Percentiles rank a stretch among this genome's conserved stretches.
phyloP scores from a whole-genome alignment of 2,113 vertebrate genomes.

The Carettochelys insculpta region DNA sequence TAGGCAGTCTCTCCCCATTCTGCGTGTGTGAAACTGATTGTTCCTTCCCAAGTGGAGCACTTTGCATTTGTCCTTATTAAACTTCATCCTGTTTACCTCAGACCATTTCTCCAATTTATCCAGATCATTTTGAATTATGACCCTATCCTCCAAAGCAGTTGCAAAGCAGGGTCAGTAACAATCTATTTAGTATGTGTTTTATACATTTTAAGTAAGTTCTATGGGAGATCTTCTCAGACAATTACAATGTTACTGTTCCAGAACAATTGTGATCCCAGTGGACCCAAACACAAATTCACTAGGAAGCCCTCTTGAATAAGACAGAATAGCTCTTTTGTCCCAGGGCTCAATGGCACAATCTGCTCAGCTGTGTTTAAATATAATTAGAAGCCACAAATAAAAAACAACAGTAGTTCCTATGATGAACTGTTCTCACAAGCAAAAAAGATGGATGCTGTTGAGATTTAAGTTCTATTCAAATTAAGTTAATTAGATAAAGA shows the following conservation, averaged over 20 bases:
- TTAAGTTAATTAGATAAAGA: neutral
- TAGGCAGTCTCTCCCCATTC: too few species aligned
- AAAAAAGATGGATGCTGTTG: neutral
- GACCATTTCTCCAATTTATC: too few species aligned
- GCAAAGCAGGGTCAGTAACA: neutral
- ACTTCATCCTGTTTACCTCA: too few species aligned
- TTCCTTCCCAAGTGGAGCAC: too few species aligned
- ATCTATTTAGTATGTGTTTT: neutral
- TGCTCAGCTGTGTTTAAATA: neutral
- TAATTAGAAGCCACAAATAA: neutral
- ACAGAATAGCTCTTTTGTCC: accelerated
- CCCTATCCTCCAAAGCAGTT: too few species aligned
- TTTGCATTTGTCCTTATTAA: too few species aligned
- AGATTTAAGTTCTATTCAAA: neutral
- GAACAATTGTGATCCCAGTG: neutral
- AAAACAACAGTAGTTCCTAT: neutral
- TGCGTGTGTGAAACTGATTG: too few species aligned
- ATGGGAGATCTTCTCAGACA: neutral
- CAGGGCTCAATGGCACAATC: neutral
- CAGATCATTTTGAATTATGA: too few species aligned
- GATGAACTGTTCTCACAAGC: neutral
- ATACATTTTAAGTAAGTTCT: neutral
- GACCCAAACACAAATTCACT: neutral
- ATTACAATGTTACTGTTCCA: neutral
- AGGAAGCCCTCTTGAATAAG: neutral